A percentile compares a stretch with the other conserved stretches of the same genome.
Evolutionary conservation across 1,140 invertebrate species (phyloP).

Genomic region (Penaeus japonicus): DNA sequence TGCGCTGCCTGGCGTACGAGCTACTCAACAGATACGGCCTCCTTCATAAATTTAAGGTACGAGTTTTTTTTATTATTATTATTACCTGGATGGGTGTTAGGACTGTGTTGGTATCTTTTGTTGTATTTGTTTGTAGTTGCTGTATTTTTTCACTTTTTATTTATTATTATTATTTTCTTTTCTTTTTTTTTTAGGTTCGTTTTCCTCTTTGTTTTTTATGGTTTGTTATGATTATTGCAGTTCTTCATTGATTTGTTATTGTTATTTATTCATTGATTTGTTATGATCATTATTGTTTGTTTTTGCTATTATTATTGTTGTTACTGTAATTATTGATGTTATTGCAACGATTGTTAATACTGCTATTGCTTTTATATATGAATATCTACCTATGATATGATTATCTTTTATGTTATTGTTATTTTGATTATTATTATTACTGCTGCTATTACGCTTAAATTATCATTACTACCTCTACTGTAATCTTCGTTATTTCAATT

Average conservation of each 20-base stretch:
- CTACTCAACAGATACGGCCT: conserved; percentile 94
- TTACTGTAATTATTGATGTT: neutral
- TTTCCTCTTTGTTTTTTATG: too few species aligned
- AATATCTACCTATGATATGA: too few species aligned
- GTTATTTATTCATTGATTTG: neutral
- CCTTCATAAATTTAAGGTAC: conserved; percentile 93
- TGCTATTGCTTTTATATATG: too few species aligned
- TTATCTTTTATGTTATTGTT: neutral
- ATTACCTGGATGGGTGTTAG: neutral
- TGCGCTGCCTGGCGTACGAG: conserved; percentile 87
- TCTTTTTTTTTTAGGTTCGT: too few species aligned
- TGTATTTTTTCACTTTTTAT: conserved; percentile 35
- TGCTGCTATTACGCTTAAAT: neutral
- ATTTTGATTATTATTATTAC: neutral
- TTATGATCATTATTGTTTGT: neutral
- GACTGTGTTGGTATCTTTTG: neutral
- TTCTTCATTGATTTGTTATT: neutral
- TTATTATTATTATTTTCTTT: too few species aligned
- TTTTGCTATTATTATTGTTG: too few species aligned
- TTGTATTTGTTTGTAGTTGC: neutral
- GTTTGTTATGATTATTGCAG: conserved; percentile 3
- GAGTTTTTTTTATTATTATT: neutral
- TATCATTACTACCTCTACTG: neutral
- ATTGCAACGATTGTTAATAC: neutral
- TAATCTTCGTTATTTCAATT: neutral